These are phyloP conservation scores for Trematocara variabile DNA, from an alignment of 2,113 vertebrate species.

Conservation along the genomic window DNA sequence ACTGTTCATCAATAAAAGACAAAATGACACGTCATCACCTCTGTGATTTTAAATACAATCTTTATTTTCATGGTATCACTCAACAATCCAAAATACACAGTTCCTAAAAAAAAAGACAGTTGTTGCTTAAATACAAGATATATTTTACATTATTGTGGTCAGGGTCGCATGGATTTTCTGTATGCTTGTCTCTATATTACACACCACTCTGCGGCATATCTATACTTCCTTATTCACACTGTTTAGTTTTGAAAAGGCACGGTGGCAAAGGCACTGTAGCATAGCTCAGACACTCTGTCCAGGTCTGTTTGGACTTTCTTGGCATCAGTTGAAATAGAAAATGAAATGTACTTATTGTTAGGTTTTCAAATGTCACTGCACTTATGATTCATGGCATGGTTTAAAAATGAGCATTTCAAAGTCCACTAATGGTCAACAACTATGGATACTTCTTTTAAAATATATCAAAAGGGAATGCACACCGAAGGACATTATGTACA, in stretches of 20 bases:
- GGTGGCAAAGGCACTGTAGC: conserved; percentile 20
- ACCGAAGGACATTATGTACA: background rate
- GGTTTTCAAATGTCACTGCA: background rate
- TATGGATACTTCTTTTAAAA: background rate
- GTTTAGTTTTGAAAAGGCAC: conserved; percentile 18
- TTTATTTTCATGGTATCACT: conserved; percentile 17
- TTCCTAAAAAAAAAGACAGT: background rate
- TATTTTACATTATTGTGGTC: background rate
- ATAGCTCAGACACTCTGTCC: background rate
- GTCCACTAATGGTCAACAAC: background rate
- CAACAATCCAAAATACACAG: conserved; percentile 8
- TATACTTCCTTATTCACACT: background rate
- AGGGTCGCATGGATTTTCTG: background rate
- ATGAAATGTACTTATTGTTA: conserved; percentile 5
- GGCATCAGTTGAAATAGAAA: conserved; percentile 1
- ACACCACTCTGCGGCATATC: background rate
- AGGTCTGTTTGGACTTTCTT: background rate
- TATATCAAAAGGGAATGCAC: background rate
- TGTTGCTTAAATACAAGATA: background rate
- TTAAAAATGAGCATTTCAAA: background rate
- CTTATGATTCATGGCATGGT: background rate
- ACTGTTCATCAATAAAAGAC: background rate
- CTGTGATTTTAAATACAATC: background rate
- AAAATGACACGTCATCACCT: background rate
- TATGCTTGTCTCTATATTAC: background rate